A percentile compares a stretch with the other conserved stretches of the same genome.
Conservation (phyloP, 2,113 vertebrate genomes). For the Onychostoma macrolepis region DNA sequence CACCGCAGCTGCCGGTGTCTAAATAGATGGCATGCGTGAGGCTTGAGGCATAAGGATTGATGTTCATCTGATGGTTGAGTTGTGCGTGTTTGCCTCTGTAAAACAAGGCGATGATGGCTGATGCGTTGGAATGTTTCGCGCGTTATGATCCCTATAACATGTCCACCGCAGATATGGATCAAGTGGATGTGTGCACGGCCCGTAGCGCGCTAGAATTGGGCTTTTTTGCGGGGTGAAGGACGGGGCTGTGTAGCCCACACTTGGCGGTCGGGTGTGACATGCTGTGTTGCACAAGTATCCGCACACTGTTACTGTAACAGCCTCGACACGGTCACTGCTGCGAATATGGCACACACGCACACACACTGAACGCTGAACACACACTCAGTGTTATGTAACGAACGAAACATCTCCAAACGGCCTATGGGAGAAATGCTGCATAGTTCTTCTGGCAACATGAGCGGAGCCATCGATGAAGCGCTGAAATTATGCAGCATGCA, state of each 20-base stretch:
- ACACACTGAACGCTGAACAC: conserved; percentile 28
- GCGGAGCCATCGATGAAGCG: conserved; percentile 38
- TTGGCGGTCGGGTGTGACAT: conserved; percentile 54
- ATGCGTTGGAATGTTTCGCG: conserved; percentile 57
- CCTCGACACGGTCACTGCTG: conserved; percentile 56
- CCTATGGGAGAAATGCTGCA: conserved; percentile 68
- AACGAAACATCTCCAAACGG: conserved; percentile 53
- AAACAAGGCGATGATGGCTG: conserved; percentile 26
- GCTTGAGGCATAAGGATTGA: not conserved
- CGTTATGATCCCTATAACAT: not conserved
- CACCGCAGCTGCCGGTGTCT: not conserved
- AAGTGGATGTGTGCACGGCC: not conserved
- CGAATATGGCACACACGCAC: conserved; percentile 72
- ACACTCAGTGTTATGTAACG: conserved; percentile 75
- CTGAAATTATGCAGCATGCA: conserved; percentile 44
- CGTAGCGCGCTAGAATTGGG: not conserved
- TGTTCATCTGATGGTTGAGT: not conserved
- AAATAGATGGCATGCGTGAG: conserved; percentile 1
- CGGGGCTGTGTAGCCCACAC: conserved; percentile 28
- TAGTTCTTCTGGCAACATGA: conserved; percentile 52
- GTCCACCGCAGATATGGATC: not conserved
- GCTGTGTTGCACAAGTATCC: conserved; percentile 52
- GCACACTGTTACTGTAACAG: conserved; percentile 61
- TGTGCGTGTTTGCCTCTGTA: conserved; percentile 29
- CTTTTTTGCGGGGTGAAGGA: conserved; percentile 29